phyloP scores from a whole-genome alignment of 2,888 invertebrate species.

The Dioctria linearis region DNA sequence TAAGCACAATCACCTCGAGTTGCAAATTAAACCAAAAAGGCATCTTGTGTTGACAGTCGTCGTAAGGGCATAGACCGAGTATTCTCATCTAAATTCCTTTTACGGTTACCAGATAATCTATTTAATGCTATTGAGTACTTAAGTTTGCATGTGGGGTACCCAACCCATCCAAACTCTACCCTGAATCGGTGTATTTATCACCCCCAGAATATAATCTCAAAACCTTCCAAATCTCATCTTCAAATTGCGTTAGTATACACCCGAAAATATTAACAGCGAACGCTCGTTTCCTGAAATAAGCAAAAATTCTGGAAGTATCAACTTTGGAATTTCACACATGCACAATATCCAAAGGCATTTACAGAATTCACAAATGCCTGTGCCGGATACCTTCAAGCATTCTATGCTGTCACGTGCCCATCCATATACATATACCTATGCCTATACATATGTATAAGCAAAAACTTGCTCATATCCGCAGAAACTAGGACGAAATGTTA shows the following conservation, averaged over 20 bases:
- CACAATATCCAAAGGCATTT: background rate
- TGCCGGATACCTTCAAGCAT: background rate
- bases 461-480: background rate
- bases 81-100: no score
- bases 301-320: background rate
- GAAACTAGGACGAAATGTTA: background rate
- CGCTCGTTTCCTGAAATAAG: background rate
- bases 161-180: no score
- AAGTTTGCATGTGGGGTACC: no score
- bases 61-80: no score
- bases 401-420: slow-evolving; percentile 3
- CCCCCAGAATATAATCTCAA: background rate
- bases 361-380: background rate
- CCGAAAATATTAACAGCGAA: background rate
- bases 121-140: no score
- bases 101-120: no score
- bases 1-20: no score
- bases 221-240: no score
- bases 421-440: background rate
- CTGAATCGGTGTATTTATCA: background rate
- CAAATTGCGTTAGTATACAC: no score
- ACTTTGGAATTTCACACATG: slow-evolving; percentile 25
- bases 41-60: no score
- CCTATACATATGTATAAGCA: background rate
- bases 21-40: no score